These are phyloP conservation scores for Sphinx pinastri DNA, from an alignment of 2,888 invertebrate genomes.

Conservation along the genomic window DNA sequence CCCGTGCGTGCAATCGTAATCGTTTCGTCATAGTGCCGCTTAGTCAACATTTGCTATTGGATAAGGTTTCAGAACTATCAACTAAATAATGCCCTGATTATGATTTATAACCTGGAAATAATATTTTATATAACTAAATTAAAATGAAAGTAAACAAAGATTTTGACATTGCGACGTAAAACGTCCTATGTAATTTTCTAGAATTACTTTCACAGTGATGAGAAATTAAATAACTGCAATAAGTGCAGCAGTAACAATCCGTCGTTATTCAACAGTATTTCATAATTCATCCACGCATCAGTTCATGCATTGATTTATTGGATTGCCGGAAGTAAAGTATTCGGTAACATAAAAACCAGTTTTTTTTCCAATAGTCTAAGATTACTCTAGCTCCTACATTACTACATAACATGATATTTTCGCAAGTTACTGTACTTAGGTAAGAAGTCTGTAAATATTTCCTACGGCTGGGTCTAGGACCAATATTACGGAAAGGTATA, in stretches of 20 bases:
- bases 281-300: conserved; percentile 49
- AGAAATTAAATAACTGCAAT: conserved; percentile 28
- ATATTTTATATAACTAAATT: not conserved
- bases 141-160: not conserved
- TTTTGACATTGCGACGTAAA: not conserved
- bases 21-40: conserved; percentile 67
- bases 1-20: conserved; percentile 59
- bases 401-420: not conserved
- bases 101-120: conserved; percentile 13
- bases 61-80: conserved; percentile 37
- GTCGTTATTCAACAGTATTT: conserved; percentile 44
- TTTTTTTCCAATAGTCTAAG: conserved; percentile 3
- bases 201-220: conserved; percentile 13
- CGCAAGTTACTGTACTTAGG: too few relatives aligned
- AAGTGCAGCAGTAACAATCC: conserved; percentile 32
- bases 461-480: too few relatives aligned
- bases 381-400: not conserved
- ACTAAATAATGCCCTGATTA: conserved; percentile 13
- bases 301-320: conserved; percentile 41
- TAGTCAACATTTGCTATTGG: conserved; percentile 60
- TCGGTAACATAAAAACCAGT: conserved; percentile 30
- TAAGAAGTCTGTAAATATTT: too few relatives aligned
- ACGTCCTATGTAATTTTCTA: not conserved
- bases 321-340: conserved; percentile 39
- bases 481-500: too few relatives aligned